Evolutionary conservation across 2,113 vertebrate species (phyloP).

Genomic region (Anthoscopus minutus): DNA sequence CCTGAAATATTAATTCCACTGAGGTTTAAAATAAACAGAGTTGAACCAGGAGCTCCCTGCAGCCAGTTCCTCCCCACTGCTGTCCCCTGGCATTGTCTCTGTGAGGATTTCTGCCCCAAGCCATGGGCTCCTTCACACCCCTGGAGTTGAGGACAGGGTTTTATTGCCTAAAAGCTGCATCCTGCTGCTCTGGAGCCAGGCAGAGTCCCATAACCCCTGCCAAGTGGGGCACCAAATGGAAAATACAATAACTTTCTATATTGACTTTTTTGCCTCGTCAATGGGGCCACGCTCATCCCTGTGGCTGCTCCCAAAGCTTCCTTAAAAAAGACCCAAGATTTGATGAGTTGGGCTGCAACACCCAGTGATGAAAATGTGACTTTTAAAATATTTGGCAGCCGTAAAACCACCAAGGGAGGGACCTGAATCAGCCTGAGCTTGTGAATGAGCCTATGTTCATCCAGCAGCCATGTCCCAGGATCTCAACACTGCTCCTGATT

Average conservation of each 20-base stretch:
- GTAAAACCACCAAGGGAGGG: not conserved
- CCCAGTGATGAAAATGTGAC: not conserved
- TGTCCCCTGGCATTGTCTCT: not conserved
- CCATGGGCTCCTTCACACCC: not conserved
- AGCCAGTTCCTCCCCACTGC: not conserved
- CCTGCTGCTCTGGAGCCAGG: not conserved
- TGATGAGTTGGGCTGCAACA: not conserved
- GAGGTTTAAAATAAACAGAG: not conserved
- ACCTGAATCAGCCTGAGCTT: not conserved
- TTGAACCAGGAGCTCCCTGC: not conserved
- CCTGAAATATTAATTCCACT: not conserved
- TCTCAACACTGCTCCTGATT: not conserved
- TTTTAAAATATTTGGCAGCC: not conserved
- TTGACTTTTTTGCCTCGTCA: not conserved
- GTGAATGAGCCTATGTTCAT: not conserved
- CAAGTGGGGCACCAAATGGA: not conserved
- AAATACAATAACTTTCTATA: not conserved
- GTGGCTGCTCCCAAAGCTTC: not conserved
- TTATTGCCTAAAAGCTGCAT: not conserved
- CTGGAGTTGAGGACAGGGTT: not conserved
- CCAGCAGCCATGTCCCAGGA: not conserved
- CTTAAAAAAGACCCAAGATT: not conserved
- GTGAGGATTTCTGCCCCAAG: not conserved
- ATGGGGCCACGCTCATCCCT: not conserved
- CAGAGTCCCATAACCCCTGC: not conserved